phyloP scores from a whole-genome alignment of 1,140 invertebrate genomes.

The Sesamia nonagrioides region DNA sequence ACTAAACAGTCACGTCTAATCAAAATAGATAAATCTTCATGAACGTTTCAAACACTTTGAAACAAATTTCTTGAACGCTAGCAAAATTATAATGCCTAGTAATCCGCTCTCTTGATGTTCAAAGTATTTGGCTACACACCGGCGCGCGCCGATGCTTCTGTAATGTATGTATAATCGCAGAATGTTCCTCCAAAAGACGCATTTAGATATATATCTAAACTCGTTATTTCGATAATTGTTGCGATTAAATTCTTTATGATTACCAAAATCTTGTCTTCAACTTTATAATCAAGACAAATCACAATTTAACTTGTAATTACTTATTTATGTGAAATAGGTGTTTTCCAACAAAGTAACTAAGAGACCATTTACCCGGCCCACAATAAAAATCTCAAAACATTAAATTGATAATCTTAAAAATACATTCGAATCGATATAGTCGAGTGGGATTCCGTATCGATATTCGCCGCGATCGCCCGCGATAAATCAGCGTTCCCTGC shows the following conservation, averaged over 20 bases:
- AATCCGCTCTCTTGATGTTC: not conserved
- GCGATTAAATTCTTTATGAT: slow-evolving; percentile 38
- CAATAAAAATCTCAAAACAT: slow-evolving; percentile 1
- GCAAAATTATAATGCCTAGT: not conserved
- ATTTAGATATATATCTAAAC: slow-evolving; percentile 31
- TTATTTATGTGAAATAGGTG: not conserved
- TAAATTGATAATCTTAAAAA: slow-evolving; percentile 45
- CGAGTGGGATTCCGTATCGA: slow-evolving; percentile 48
- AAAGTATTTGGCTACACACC: slow-evolving; percentile 9
- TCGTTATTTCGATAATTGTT: slow-evolving; percentile 38
- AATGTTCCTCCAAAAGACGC: slow-evolving; percentile 5
- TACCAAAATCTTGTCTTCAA: slow-evolving; percentile 1
- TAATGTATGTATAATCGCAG: slow-evolving; percentile 28
- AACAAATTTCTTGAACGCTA: not conserved
- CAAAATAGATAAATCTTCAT: too few species aligned
- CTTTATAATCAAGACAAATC: not conserved
- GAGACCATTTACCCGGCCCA: not conserved
- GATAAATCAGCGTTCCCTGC: slow-evolving; percentile 70
- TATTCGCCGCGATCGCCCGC: slow-evolving; percentile 51
- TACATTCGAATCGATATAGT: slow-evolving; percentile 45
- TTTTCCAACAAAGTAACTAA: slow-evolving; percentile 18
- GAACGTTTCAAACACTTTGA: not conserved
- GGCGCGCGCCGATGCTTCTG: not conserved
- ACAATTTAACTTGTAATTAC: not conserved
- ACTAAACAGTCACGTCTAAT: too few species aligned